Evolutionary conservation across 2,888 invertebrate genomes (phyloP).

Genomic region (Lasioglossum pauxillum): DNA sequence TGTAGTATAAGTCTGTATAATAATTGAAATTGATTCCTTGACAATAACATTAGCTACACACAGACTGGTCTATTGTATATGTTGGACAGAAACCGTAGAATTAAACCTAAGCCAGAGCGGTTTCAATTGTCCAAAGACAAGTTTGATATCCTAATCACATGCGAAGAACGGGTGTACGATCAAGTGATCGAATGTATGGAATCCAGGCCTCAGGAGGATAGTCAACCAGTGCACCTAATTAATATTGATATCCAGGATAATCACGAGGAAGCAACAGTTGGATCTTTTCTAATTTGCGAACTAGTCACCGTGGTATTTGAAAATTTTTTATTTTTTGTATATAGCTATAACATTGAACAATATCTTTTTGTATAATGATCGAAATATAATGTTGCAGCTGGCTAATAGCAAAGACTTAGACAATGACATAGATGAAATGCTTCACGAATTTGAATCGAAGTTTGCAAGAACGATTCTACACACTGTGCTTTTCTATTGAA

Average conservation of each 20-base stretch:
- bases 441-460: conserved; percentile 97
- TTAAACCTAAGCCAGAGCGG: conserved; percentile 96
- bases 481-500: conserved; percentile 96
- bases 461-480: conserved; percentile 95
- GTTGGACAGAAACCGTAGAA: conserved; percentile 98
- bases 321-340: conserved; percentile 10
- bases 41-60: conserved; percentile 89
- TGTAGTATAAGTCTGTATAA: conserved; percentile 8
- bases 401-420: conserved; percentile 96
- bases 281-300: conserved; percentile 98
- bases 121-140: conserved; percentile 95
- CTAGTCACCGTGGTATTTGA: conserved; percentile 92
- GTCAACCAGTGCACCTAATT: conserved; percentile 97
- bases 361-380: neutral
- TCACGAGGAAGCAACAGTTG: conserved; percentile 99
- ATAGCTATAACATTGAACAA: neutral
- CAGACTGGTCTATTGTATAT: conserved; percentile 99
- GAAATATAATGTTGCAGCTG: conserved; percentile 86
- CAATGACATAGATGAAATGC: conserved; percentile 98
- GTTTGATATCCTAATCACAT: conserved; percentile 98
- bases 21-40: conserved; percentile 70
- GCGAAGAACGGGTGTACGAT: conserved; percentile 99
- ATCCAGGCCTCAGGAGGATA: conserved; percentile 90
- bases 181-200: conserved; percentile 98
- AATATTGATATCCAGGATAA: conserved; percentile 99